Evolutionary conservation across 1,140 invertebrate genomes (phyloP).

Genomic region (Trissolcus basalis): DNA sequence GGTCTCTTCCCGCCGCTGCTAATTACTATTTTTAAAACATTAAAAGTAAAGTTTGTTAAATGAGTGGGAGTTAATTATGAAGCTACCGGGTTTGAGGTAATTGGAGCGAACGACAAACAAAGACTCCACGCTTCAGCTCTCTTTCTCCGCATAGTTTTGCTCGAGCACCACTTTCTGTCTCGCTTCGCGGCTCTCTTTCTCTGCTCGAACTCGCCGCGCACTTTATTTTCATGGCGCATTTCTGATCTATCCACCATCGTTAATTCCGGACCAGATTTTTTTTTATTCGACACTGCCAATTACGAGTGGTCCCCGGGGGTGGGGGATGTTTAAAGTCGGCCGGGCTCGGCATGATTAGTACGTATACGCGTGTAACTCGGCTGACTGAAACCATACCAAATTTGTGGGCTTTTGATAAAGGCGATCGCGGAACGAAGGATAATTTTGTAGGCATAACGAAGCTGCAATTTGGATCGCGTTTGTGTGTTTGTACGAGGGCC

Average conservation of each 20-base stretch:
- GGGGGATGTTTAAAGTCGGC: slow-evolving; percentile 30
- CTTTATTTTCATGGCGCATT: slow-evolving; percentile 72
- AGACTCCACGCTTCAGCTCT: slow-evolving; percentile 66
- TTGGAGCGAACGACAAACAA: slow-evolving; percentile 77
- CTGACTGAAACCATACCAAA: slow-evolving; percentile 47
- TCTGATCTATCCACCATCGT: slow-evolving; percentile 71
- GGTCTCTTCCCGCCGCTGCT: slow-evolving; percentile 66
- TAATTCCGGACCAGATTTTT: slow-evolving; percentile 68
- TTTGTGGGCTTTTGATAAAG: slow-evolving; percentile 54
- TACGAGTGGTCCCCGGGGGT: slow-evolving; percentile 51
- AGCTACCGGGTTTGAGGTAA: slow-evolving; percentile 76
- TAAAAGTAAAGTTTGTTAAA: slow-evolving; percentile 78
- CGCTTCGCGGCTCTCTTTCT: slow-evolving; percentile 5
- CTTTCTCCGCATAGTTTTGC: slow-evolving; percentile 51
- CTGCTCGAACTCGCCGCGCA: slow-evolving; percentile 45
- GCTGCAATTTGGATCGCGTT: slow-evolving; percentile 32
- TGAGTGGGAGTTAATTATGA: slow-evolving; percentile 77
- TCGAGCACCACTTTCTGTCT: slow-evolving; percentile 31
- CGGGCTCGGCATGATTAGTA: slow-evolving; percentile 45
- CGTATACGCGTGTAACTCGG: slow-evolving; percentile 48
- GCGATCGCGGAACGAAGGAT: slow-evolving; percentile 49
- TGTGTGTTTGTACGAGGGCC: slow-evolving; percentile 14
- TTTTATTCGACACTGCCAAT: slow-evolving; percentile 73
- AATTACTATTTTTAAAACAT: slow-evolving; percentile 78
- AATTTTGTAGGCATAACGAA: slow-evolving; percentile 52